phyloP scores from a whole-genome alignment of 92 coral and sea anemone species.

The Anthopleura xanthogrammica region DNA sequence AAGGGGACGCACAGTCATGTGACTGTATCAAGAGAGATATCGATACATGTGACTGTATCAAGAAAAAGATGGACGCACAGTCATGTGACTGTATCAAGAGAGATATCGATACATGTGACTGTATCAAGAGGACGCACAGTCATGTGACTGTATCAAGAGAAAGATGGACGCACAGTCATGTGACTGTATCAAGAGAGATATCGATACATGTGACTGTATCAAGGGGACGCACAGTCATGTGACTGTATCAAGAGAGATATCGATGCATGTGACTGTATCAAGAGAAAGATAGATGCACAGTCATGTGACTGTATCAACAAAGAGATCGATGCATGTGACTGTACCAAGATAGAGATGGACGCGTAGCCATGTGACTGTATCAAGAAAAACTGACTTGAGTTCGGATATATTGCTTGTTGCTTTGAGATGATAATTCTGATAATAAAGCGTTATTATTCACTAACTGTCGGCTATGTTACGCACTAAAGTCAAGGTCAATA shows the following conservation, averaged over 20 bases:
- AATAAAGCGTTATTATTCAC: too few relatives aligned
- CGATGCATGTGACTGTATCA: too few relatives aligned
- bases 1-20: neutral
- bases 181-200: neutral
- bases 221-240: neutral
- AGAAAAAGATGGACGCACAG: neutral
- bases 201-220: neutral
- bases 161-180: neutral
- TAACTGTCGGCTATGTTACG: too few relatives aligned
- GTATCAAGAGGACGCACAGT: neutral
- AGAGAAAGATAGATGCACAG: neutral
- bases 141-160: neutral
- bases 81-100: neutral
- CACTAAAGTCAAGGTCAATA: too few relatives aligned
- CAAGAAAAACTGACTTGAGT: too few relatives aligned
- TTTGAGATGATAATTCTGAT: too few relatives aligned
- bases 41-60: neutral
- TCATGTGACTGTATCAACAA: neutral
- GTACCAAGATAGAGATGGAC: neutral
- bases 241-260: neutral
- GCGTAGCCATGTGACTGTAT: neutral
- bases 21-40: too few relatives aligned
- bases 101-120: too few relatives aligned
- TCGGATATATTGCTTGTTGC: too few relatives aligned
- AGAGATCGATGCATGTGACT: neutral